These are phyloP conservation scores for Acanthopleura granulata DNA, from an alignment of 2,888 invertebrate species.

Conservation along the genomic window DNA sequence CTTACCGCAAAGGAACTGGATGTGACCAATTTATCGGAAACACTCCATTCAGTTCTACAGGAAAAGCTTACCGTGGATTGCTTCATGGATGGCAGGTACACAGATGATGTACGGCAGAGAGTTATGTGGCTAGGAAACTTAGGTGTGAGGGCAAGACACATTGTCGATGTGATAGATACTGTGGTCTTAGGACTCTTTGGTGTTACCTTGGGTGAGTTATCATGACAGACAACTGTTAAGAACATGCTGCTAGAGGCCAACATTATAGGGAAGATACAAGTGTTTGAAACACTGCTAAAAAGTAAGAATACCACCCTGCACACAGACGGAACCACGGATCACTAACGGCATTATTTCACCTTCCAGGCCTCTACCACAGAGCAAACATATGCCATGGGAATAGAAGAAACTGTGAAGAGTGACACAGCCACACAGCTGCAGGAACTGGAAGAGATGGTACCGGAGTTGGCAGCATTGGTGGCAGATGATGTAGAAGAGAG, in stretches of 20 bases:
- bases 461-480: background rate
- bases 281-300: background rate
- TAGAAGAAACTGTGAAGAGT: conserved; percentile 4
- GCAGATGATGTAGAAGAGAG: background rate
- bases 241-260: too few species aligned
- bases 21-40: background rate
- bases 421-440: conserved; percentile 2
- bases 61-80: too few species aligned
- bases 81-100: too few species aligned
- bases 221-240: background rate
- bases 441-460: background rate
- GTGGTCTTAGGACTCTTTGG: background rate
- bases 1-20: background rate
- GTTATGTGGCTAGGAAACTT: background rate
- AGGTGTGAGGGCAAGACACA: background rate
- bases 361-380: background rate
- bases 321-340: conserved; percentile 5
- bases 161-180: too few species aligned
- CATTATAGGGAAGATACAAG: conserved; percentile 12
- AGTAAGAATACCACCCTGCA: conserved; percentile 6
- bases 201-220: background rate
- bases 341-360: conserved; percentile 6
- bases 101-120: background rate
- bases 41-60: background rate
- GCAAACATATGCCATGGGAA: background rate